Conservation (phyloP, 2,888 invertebrate species). For the Nasonia oneida region DNA sequence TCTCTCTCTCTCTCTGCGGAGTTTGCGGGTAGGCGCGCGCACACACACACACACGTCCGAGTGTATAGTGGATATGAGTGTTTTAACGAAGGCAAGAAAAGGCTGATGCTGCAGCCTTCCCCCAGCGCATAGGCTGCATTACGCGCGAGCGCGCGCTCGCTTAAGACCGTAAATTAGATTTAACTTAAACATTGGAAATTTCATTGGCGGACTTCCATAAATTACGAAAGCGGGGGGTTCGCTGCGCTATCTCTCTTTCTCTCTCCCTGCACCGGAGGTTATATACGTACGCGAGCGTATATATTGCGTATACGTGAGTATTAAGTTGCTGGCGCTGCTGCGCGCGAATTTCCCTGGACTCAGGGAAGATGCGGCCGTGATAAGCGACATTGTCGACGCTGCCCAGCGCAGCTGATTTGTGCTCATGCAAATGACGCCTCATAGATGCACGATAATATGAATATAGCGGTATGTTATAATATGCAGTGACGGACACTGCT, state of each 20-base stretch:
- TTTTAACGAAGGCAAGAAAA: slow-evolving; percentile 57
- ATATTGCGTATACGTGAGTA: slow-evolving; percentile 37
- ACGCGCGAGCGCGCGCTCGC: slow-evolving; percentile 43
- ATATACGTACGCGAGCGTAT: slow-evolving; percentile 15
- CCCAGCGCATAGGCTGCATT: slow-evolving; percentile 50
- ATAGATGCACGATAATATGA: slow-evolving; percentile 54
- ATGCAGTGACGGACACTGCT: not conserved
- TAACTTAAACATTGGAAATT: slow-evolving; percentile 76
- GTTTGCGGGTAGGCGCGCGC: not conserved
- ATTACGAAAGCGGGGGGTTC: slow-evolving; percentile 68
- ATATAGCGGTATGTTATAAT: not conserved
- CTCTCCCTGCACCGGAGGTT: not conserved
- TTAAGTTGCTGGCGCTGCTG: slow-evolving; percentile 45
- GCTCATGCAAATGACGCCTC: slow-evolving; percentile 55
- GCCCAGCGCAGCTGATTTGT: slow-evolving; percentile 30
- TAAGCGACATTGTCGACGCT: slow-evolving; percentile 59
- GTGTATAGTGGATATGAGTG: slow-evolving; percentile 12
- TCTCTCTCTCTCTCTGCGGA: not conserved
- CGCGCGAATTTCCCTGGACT: slow-evolving; percentile 30
- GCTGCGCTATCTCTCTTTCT: slow-evolving; percentile 60
- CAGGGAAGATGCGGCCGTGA: slow-evolving; percentile 48
- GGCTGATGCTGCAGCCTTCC: slow-evolving; percentile 12
- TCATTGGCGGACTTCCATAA: slow-evolving; percentile 74
- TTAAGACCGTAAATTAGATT: slow-evolving; percentile 76
- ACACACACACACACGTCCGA: not conserved